Evolutionary conservation across 1,140 invertebrate genomes (phyloP), one percentile per base, ranked within the genome.

Genomic region (Heliothis subflexa): DNA sequence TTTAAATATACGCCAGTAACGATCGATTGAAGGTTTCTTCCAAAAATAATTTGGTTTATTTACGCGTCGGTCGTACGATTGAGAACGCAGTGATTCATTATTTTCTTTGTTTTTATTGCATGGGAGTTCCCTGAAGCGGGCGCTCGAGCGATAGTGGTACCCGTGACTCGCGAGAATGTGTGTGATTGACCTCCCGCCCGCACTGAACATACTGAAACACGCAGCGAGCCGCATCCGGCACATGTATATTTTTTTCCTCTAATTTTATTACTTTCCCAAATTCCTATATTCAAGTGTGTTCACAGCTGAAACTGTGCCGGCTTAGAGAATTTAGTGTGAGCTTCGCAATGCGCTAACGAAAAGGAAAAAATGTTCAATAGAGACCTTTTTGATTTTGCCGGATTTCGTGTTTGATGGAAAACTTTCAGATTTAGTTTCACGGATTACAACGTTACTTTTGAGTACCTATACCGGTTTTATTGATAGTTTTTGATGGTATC

Each of bases 101-200:
- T 59, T 73, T 73, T 59, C 55, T 57, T 73, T 47, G 55, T 73
- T 71, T 54, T 71, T 40, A 55, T 70, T 71, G 25, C n/a, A 16
- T 49, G 66, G 68, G 68, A 40, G 68, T 71, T 71, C 68, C 52
- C 68, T 55, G 28, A 11, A 33, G 28, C 14, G 50, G 28, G 16
- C 62, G 40, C 0, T 4, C 54, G 54, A 5, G 21, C 21, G n/a
- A 21, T 49, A 40, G 45, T 3, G 21, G 9, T 66, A 1, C 12
- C 52, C 13, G 66, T 55, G 28, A 40, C 33, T 40, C 33, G 33
- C 5, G 5, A 14, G 33, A 40, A 33, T 55, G 68, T 71, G 50
- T 55, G 68, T 71, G 50, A 71, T 3, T 71, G 68, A 71, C 68
- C 68, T 71, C 50, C 33, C 28, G 52, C 13, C 62, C 62, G 61